A percentile compares a stretch with the other conserved stretches of the same genome.
Evolutionary conservation across 2,113 vertebrate genomes (phyloP).

Genomic region (Lasiurus borealis): DNA sequence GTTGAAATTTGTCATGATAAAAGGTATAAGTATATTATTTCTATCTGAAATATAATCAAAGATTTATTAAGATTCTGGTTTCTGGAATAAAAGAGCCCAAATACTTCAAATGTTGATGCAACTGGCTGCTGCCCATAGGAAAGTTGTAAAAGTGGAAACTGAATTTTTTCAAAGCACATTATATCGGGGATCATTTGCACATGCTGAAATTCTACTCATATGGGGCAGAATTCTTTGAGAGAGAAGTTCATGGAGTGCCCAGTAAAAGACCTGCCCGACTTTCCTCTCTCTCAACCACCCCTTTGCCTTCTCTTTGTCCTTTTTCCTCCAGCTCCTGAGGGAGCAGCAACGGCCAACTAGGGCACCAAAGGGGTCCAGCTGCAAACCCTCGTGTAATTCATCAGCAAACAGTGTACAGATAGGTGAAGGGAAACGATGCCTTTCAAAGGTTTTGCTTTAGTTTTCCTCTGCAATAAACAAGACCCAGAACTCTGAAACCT

Average conservation of each 20-base stretch:
- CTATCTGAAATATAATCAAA: constrained; percentile 40
- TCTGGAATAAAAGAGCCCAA: background rate
- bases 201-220: background rate
- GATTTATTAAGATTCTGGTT: constrained; percentile 3
- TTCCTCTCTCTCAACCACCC: background rate
- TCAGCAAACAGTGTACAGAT: background rate
- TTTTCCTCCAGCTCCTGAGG: background rate
- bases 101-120: background rate
- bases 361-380: background rate
- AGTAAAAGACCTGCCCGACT: background rate
- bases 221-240: background rate
- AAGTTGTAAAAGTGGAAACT: background rate
- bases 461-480: background rate
- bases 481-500: background rate
- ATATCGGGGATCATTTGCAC: background rate
- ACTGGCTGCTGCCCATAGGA: background rate
- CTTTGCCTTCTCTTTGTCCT: background rate
- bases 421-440: background rate
- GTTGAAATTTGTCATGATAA: background rate
- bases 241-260: background rate
- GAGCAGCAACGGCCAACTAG: background rate
- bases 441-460: background rate
- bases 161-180: background rate
- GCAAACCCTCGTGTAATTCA: background rate
- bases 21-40: background rate